A percentile compares a stretch with the other conserved stretches of the same genome.
These are phyloP conservation scores for Choloepus didactylus DNA, from an alignment of 2,797 vertebrate genomes.

Conservation along the genomic window DNA sequence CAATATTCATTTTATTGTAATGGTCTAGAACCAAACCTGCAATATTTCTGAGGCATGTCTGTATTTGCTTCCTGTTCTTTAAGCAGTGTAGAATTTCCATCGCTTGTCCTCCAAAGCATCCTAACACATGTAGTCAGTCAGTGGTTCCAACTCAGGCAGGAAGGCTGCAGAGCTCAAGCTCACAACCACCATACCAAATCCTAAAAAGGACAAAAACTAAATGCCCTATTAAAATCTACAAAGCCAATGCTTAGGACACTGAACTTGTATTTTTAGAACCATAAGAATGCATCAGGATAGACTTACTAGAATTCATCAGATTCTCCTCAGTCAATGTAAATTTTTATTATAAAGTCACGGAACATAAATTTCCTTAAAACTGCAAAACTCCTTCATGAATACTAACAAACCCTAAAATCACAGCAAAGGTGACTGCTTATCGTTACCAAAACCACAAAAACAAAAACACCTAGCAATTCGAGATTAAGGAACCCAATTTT, in stretches of 20 bases:
- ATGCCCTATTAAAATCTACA: background rate
- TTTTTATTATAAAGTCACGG: constrained; percentile 74
- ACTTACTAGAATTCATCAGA: constrained; percentile 74
- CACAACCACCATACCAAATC: background rate
- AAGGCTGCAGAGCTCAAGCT: background rate
- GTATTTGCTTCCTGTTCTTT: background rate
- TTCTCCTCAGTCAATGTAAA: constrained; percentile 78
- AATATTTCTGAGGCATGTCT: too few species aligned
- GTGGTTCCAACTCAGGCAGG: background rate
- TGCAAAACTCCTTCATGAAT: constrained; percentile 73
- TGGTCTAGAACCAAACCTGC: too few species aligned
- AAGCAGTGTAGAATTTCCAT: background rate
- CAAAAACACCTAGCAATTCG: constrained; percentile 35
- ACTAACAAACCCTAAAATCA: constrained; percentile 67
- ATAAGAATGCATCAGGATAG: constrained; percentile 52
- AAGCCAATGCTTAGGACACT: background rate
- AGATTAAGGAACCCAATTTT: constrained; percentile 33
- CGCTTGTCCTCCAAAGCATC: background rate
- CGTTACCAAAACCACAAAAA: constrained; percentile 7
- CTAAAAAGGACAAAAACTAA: background rate
- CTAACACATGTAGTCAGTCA: background rate
- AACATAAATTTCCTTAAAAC: constrained; percentile 62
- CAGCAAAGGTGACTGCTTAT: constrained; percentile 6
- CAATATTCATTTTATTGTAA: too few species aligned
- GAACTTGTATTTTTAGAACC: constrained; percentile 51